Conservation (phyloP, 2,113 vertebrate genomes). For the Myocastor coypus region DNA sequence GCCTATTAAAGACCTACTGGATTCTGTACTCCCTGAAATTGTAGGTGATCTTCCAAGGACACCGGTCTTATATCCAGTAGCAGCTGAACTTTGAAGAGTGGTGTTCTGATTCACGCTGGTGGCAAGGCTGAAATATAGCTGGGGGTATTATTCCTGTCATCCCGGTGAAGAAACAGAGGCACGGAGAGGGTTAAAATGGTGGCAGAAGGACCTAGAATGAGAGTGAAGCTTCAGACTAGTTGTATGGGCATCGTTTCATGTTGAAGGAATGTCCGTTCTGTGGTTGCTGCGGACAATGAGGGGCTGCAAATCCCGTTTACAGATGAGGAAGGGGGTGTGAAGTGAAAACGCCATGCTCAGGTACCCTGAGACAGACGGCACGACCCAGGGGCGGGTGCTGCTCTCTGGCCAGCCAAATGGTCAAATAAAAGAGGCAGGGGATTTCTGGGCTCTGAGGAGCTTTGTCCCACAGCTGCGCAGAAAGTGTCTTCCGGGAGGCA, state of each 20-base stretch:
- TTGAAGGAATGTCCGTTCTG: neutral
- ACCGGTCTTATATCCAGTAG: neutral
- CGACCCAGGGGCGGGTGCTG: neutral
- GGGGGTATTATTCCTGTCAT: neutral
- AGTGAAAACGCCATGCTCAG: fast-evolving
- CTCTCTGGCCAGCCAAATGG: neutral
- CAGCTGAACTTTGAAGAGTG: neutral
- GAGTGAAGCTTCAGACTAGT: fast-evolving
- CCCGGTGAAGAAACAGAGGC: neutral
- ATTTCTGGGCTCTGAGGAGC: neutral
- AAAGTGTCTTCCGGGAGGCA: neutral
- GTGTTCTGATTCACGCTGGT: neutral
- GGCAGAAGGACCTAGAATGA: neutral
- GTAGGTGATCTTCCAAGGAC: neutral
- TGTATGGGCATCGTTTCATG: neutral
- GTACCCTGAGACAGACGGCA: neutral
- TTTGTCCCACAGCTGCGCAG: neutral
- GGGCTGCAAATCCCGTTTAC: neutral
- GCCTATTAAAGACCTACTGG: conserved; percentile 40
- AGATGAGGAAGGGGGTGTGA: neutral
- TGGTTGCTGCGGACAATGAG: neutral
- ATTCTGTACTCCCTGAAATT: neutral
- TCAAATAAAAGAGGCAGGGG: conserved; percentile 23
- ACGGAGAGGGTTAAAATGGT: fast-evolving
- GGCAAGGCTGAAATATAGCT: neutral